Evolutionary conservation across 64 coral and sea anemone genomes (phyloP).

Genomic region (Dendrophyllia cribrosa): DNA sequence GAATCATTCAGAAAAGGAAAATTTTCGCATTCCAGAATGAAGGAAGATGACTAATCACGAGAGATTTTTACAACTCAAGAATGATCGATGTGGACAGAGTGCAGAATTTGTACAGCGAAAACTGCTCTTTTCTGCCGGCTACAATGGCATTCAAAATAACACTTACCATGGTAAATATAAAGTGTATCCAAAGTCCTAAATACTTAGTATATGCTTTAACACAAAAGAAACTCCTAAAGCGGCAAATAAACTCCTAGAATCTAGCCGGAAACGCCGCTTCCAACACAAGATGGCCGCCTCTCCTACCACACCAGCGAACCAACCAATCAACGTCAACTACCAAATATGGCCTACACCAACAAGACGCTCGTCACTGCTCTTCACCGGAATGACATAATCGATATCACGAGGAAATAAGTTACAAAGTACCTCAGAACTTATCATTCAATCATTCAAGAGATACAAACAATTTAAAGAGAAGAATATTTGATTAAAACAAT

Average conservation of each 20-base stretch:
- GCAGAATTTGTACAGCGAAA: slow-evolving; percentile 18
- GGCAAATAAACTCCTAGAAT: slow-evolving; percentile 60
- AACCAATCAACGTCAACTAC: slow-evolving; percentile 68
- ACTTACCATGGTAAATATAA: slow-evolving; percentile 85
- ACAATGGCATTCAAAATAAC: slow-evolving; percentile 36
- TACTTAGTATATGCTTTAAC: slow-evolving; percentile 28
- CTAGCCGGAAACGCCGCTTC: slow-evolving; percentile 88
- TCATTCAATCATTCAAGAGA: too few relatives aligned
- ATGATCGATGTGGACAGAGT: background rate
- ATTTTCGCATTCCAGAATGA: background rate
- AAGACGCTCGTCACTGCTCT: background rate
- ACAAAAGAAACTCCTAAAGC: slow-evolving; percentile 52
- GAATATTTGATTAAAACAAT: too few relatives aligned
- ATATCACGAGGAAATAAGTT: background rate
- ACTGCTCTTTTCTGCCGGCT: slow-evolving; percentile 68
- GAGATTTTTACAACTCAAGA: slow-evolving; percentile 1
- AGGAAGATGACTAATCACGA: slow-evolving; percentile 3
- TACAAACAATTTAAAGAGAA: too few relatives aligned
- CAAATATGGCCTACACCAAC: slow-evolving; percentile 66
- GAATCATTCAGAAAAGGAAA: background rate
- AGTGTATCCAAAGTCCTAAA: slow-evolving; percentile 30
- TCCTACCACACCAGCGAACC: slow-evolving; percentile 62
- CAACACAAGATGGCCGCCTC: slow-evolving; percentile 96
- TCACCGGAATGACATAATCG: too few relatives aligned
- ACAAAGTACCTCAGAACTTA: too few relatives aligned